phyloP scores from a whole-genome alignment of 2,888 invertebrate genomes.

The Elegia similella region DNA sequence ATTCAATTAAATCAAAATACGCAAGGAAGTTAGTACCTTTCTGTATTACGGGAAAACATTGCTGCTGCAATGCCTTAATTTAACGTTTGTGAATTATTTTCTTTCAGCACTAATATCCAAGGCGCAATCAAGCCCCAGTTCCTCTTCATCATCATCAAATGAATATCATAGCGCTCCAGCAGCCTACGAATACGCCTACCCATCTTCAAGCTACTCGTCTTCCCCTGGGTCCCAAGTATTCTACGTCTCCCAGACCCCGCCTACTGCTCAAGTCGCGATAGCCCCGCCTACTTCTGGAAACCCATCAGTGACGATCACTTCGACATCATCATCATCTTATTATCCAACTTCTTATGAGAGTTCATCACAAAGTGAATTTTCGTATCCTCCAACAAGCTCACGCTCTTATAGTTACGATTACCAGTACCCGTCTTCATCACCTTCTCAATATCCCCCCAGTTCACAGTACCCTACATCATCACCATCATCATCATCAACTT shows the following conservation, averaged over 20 bases:
- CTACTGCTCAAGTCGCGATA: slow-evolving; percentile 35
- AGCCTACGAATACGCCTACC: slow-evolving; percentile 39
- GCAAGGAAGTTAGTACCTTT: no score
- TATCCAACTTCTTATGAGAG: slow-evolving; percentile 26
- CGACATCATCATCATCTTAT: slow-evolving; percentile 25
- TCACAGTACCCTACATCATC: neutral
- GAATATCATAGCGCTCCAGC: slow-evolving; percentile 30
- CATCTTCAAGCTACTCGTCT: slow-evolving; percentile 28
- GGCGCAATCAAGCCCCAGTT: slow-evolving; percentile 28
- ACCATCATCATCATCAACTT: neutral
- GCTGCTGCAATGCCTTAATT: no score
- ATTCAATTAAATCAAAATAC: no score
- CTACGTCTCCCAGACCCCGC: slow-evolving; percentile 41
- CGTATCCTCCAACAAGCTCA: slow-evolving; percentile 33
- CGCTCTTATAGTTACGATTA: slow-evolving; percentile 34
- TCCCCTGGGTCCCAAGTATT: slow-evolving; percentile 37
- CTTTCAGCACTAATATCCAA: slow-evolving; percentile 41
- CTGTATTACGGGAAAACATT: no score
- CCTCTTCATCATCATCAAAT: slow-evolving; percentile 29
- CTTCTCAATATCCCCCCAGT: slow-evolving; percentile 14
- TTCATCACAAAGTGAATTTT: slow-evolving; percentile 33
- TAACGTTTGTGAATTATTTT: neutral
- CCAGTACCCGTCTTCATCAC: neutral
- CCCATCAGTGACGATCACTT: slow-evolving; percentile 32
- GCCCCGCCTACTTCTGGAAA: slow-evolving; percentile 33